Evolutionary conservation across 2,113 vertebrate species (phyloP).

Genomic region (Camelus bactrianus): DNA sequence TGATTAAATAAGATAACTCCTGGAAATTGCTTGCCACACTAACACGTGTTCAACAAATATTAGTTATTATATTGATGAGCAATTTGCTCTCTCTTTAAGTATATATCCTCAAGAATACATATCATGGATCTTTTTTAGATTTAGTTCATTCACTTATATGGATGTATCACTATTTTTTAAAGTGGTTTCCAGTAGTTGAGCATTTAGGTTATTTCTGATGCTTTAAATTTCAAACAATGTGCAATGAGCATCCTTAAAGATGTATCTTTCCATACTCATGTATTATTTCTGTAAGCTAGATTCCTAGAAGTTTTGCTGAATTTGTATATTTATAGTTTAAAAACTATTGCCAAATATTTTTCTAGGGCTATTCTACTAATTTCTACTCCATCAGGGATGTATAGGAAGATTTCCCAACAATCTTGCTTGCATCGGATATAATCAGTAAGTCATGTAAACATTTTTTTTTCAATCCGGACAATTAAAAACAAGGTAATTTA

Average conservation of each 20-base stretch:
- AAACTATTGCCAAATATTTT: constrained; percentile 27
- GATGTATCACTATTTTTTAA: neutral
- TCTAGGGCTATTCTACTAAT: neutral
- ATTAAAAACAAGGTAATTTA: neutral
- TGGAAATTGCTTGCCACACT: neutral
- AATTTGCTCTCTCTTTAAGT: neutral
- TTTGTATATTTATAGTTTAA: neutral
- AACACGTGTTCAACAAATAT: neutral
- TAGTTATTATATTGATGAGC: neutral
- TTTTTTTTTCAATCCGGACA: neutral
- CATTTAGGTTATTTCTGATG: neutral
- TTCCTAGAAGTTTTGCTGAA: neutral
- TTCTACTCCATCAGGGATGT: neutral
- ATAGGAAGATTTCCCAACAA: neutral
- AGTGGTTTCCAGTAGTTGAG: neutral
- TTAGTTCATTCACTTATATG: neutral
- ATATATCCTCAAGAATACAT: neutral
- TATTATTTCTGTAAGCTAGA: neutral
- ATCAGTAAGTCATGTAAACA: neutral
- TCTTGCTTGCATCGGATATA: neutral
- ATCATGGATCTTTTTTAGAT: neutral
- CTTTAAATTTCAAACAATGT: constrained; percentile 9
- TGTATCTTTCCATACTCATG: neutral
- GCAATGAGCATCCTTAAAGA: neutral
- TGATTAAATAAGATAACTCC: neutral